These are phyloP conservation scores for Brachyopa scutellaris DNA, from an alignment of 2,888 invertebrate genomes.

Conservation along the genomic window DNA sequence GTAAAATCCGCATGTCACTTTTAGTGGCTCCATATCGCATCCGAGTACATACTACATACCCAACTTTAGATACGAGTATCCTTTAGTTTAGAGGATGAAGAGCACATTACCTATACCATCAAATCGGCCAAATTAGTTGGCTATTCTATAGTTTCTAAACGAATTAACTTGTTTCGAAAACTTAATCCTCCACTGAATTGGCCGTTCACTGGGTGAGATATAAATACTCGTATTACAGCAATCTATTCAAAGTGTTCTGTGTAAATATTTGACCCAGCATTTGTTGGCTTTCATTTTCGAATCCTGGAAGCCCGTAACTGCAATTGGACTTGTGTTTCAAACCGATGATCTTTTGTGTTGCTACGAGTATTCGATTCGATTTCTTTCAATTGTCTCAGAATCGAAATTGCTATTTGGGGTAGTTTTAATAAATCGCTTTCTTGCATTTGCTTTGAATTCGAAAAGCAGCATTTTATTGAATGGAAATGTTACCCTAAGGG, in stretches of 20 bases:
- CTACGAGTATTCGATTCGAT: not conserved
- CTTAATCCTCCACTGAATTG: not conserved
- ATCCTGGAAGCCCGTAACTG: not conserved
- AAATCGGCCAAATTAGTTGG: not conserved
- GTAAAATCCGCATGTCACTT: too few species aligned
- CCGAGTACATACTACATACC: too few species aligned
- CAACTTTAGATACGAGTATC: not conserved
- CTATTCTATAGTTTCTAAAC: not conserved
- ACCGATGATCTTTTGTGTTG: too few species aligned
- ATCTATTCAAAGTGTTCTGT: too few species aligned
- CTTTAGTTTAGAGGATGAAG: not conserved
- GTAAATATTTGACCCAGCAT: not conserved
- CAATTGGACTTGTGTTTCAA: too few species aligned
- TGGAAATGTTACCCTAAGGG: too few species aligned
- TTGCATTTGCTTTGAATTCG: not conserved
- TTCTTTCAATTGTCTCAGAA: not conserved
- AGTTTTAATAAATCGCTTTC: conserved; percentile 1
- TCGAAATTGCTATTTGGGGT: not conserved
- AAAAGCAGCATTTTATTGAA: too few species aligned
- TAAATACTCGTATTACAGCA: not conserved
- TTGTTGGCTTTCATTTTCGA: not conserved
- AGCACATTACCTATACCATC: not conserved
- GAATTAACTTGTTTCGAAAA: not conserved
- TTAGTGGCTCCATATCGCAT: too few species aligned
- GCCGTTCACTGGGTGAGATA: not conserved